Percentiles rank a stretch among this genome's conserved stretches.
Conservation (phyloP, 2,888 invertebrate species). For the Pseudeuparius sepicola region DNA sequence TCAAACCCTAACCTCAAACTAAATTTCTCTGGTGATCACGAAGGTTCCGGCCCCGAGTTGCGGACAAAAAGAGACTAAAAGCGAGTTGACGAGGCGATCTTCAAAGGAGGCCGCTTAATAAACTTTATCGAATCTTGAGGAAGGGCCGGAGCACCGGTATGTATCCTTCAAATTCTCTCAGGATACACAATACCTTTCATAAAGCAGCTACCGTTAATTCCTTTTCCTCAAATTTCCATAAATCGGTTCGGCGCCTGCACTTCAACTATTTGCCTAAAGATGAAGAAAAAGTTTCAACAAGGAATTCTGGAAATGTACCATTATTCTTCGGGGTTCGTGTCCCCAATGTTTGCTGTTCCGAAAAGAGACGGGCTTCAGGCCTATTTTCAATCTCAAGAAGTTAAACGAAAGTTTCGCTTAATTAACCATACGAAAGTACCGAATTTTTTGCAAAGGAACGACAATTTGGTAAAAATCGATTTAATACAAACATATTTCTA, state of each 20-base stretch:
- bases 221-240: too few species aligned
- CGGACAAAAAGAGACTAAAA: too few species aligned
- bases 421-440: slow-evolving; percentile 19
- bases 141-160: too few species aligned
- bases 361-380: slow-evolving; percentile 16
- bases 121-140: too few species aligned
- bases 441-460: slow-evolving; percentile 19
- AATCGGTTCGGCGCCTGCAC: neutral
- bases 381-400: slow-evolving; percentile 17
- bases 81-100: too few species aligned
- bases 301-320: too few species aligned
- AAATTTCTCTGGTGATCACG: too few species aligned
- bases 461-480: slow-evolving; percentile 21
- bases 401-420: slow-evolving; percentile 19
- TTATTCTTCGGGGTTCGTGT: slow-evolving; percentile 17
- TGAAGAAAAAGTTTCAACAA: too few species aligned
- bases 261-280: too few species aligned
- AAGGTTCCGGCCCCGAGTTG: too few species aligned
- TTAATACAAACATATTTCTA: slow-evolving; percentile 22
- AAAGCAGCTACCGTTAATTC: slow-evolving; percentile 8
- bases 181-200: slow-evolving; percentile 17
- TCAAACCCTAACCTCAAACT: too few species aligned
- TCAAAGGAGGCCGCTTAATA: too few species aligned
- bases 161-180: slow-evolving; percentile 13
- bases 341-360: slow-evolving; percentile 16